These are phyloP conservation scores for Anoncus sp. DNA, from an alignment of 2,888 invertebrate species.

Conservation along the genomic window DNA sequence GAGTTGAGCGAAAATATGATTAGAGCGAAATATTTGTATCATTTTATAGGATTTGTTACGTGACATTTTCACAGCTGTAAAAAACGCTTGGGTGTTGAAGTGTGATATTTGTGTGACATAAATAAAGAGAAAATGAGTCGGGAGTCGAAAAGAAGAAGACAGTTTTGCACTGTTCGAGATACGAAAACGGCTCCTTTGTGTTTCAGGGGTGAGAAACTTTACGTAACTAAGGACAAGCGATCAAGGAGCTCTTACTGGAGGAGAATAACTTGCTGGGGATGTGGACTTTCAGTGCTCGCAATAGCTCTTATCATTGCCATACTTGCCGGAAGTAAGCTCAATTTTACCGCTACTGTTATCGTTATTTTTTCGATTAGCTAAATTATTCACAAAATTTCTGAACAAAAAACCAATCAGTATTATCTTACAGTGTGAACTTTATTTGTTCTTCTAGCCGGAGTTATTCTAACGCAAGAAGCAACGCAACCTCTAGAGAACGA, in stretches of 20 bases:
- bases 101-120: constrained; percentile 7
- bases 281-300: constrained; percentile 87
- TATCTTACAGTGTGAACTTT: no score
- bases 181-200: constrained; percentile 64
- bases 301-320: constrained; percentile 89
- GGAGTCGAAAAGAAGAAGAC: background rate
- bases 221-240: constrained; percentile 92
- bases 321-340: constrained; percentile 88
- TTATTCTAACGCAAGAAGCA: constrained; percentile 88
- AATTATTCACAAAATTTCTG: background rate
- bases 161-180: background rate
- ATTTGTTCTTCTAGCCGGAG: constrained; percentile 86
- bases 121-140: constrained; percentile 1
- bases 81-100: constrained; percentile 67
- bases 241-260: constrained; percentile 87
- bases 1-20: constrained; percentile 14
- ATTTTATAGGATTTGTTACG: constrained; percentile 23
- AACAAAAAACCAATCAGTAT: background rate
- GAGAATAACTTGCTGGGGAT: constrained; percentile 88
- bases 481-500: constrained; percentile 81
- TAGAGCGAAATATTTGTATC: constrained; percentile 10
- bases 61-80: constrained; percentile 56
- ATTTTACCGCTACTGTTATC: constrained; percentile 63
- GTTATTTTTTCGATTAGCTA: background rate
- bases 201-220: constrained; percentile 92